Conservation (phyloP, 2,113 vertebrate genomes). For the Suricata suricatta region DNA sequence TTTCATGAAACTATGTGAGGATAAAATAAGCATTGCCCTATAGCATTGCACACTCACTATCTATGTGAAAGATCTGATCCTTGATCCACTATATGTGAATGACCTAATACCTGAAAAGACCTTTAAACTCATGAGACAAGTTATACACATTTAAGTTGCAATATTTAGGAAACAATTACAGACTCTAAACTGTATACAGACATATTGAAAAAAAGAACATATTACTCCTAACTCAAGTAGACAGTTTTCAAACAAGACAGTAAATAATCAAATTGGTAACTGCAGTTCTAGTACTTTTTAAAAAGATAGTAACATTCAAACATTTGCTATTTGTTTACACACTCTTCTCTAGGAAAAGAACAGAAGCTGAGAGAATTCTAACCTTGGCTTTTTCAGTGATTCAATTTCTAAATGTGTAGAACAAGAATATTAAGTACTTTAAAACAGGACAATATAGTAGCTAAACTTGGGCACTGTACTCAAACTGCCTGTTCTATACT, state of each 20-base stretch:
- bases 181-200: neutral
- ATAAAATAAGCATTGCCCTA: neutral
- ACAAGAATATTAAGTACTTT: neutral
- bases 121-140: neutral
- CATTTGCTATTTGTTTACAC: neutral
- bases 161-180: neutral
- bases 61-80: neutral
- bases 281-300: neutral
- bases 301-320: neutral
- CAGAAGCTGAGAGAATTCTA: neutral
- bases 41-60: no score
- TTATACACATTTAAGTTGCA: conserved; percentile 4
- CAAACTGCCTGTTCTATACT: neutral
- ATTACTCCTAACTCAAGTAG: neutral
- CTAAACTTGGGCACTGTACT: neutral
- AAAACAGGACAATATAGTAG: neutral
- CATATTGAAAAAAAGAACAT: neutral
- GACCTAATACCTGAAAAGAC: neutral
- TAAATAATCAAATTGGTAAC: neutral
- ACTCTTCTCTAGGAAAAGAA: neutral
- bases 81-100: neutral
- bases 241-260: neutral
- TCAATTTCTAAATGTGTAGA: neutral
- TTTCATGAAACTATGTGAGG: neutral
- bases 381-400: neutral